Base-by-base conservation (phyloP, 1,140 invertebrate species). In the Chironomus striatipennis region DNA sequence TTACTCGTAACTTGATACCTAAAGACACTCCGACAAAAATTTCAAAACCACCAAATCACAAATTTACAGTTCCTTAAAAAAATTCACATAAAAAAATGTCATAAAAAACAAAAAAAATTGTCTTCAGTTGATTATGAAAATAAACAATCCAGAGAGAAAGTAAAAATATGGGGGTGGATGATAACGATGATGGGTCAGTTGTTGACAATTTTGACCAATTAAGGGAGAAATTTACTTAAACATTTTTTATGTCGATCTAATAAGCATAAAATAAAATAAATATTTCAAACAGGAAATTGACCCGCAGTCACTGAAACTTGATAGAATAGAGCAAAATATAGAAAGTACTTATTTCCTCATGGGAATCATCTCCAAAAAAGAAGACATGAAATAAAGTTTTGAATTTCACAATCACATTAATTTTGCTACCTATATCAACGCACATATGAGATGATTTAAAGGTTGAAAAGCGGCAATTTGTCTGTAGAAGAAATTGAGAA, bases 331-430 rank as follows among this genome's bases (percentile, higher is more conserved):
- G 24, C 24, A 34, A 34, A 34, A 34, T 34, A 34, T 34, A 34
- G 24, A 34, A 34, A 34, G 24, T 34, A 20, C 10, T 21, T 70
- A 8, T 70, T 70, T n/a, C 47, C 17, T 10, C 65, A 70, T 21
- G 65, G 20, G 65, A 70, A 70, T 17, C n/a, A 70, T 21, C n/a
- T 34, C 24, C 24, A 34, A 34, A 34, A 34, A 34, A 34, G 1
- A 70, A 70, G 20, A 15, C 47, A 34, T 34, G 12, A 70, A 70
- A n/a, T n/a, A n/a, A 20, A 21, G 20, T 70, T 10, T 70, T 70
- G 20, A 70, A 70, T 70, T 70, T 70, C 65, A 70, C 65, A 70
- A 70, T 57, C 47, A 70, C 65, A 70, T 70, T 18, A 70, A 70
- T 70, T 70, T 20, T 70, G 65, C 65, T 70, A 70, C 65, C 65